phyloP scores from a whole-genome alignment of 2,113 vertebrate genomes.

The Nycticebus coucang region DNA sequence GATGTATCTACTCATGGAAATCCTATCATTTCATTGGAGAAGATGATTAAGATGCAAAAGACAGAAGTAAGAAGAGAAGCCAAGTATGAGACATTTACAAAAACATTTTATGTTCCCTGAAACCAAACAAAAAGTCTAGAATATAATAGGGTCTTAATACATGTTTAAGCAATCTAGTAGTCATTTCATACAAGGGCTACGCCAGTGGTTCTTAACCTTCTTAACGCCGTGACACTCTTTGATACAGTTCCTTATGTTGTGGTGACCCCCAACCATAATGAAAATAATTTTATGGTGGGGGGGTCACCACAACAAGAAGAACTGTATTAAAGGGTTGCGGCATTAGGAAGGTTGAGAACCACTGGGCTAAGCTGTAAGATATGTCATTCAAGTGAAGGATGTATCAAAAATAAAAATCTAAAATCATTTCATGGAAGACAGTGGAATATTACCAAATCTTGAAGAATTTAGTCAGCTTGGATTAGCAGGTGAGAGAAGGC shows the following conservation, averaged over 20 bases:
- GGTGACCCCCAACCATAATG: no score
- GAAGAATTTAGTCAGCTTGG: neutral
- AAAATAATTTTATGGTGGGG: no score
- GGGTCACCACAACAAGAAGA: no score
- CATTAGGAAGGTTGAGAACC: no score
- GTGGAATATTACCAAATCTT: neutral
- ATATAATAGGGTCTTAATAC: neutral
- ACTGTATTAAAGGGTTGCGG: no score
- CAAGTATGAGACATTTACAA: neutral
- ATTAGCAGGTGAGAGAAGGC: neutral
- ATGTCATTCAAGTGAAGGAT: conserved; percentile 37
- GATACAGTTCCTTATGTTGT: no score
- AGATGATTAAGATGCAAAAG: neutral
- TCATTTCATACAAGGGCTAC: neutral
- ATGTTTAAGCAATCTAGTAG: conserved; percentile 22
- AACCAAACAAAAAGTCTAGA: neutral
- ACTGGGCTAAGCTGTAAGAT: neutral
- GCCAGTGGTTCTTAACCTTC: no score
- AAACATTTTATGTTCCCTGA: neutral
- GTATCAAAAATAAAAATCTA: neutral
- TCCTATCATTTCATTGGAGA: neutral
- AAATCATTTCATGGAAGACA: neutral
- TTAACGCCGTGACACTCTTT: no score
- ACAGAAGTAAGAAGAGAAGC: neutral
- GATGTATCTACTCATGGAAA: neutral